Base-by-base conservation (phyloP, 2,888 invertebrate genomes). In the Oxyteleia sp. region DNA sequence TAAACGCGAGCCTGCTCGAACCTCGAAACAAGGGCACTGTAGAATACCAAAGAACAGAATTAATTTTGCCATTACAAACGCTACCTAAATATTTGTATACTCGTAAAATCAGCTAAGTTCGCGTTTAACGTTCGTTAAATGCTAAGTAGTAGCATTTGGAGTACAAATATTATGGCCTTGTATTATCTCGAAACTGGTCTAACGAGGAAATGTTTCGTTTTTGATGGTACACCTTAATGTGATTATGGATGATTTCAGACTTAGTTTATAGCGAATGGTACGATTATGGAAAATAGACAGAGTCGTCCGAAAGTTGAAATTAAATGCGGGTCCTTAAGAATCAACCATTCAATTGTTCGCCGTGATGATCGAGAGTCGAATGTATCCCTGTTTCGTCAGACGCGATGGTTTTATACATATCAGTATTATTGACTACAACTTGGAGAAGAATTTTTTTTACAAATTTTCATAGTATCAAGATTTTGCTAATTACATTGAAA, bases 401-500 rank as follows among this genome's bases (percentile, higher is more conserved):
- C 32, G 43, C 18, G 45, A 45, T 35, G 18, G 23, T 43, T 43
- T 66, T 38, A 45, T 55, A 45, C 26, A 72, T 53, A 20, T 72
- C 13, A 45, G 20, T 63, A 47, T 51, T 13, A 63, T 64, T 74
- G 49, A 59, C 59, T 59, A 71, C 26, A 20, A 45, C 16, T 69
- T 49, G 57, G 26, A 32, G 38, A 71, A 47, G 29, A 35, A 71
- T 49, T 72, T 61, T n/a, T n/a, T 49, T 59, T 32, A 72, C 49
- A 72, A 51, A 61, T 29, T 51, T 61, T 41, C 13, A 26, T 41
- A 18, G 4, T 18, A 43, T 59, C 32, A 57, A 57, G 61, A 35
- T 51, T 61, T 38, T 20, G 29, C 72, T 61, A 74, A 53, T 74
- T 74, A 74, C 53, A 45, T 74, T 74, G 23, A 41, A 47, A 63